Conservation (phyloP, 2,888 invertebrate species). For the Caenorhabditis plicata region DNA sequence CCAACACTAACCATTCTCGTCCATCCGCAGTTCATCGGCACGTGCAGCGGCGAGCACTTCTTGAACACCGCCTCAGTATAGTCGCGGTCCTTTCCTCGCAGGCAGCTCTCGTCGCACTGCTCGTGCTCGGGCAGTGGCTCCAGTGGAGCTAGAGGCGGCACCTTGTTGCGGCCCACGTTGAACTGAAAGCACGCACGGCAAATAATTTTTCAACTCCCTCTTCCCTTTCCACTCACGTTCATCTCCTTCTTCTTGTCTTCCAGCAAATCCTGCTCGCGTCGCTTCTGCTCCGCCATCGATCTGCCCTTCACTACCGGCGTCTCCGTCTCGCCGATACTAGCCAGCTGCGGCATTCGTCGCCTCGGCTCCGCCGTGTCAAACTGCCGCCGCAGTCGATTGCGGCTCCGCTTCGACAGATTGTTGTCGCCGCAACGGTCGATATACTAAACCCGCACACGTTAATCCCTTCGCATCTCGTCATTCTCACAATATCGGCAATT, state of each 20-base stretch:
- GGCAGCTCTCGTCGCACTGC: slow-evolving; percentile 25
- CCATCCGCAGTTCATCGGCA: slow-evolving; percentile 50
- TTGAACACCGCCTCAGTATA: slow-evolving; percentile 27
- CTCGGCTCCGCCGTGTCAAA: slow-evolving; percentile 4
- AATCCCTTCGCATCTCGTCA: not conserved
- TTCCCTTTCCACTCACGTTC: not conserved
- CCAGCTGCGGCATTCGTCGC: not conserved
- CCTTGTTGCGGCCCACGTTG: not conserved
- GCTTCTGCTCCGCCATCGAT: no score
- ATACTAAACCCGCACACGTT: not conserved
- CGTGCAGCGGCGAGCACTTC: slow-evolving; percentile 34
- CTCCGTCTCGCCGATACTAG: not conserved
- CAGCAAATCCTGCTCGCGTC: no score
- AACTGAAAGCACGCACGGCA: no score
- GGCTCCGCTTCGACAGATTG: not conserved
- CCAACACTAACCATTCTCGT: slow-evolving; percentile 15
- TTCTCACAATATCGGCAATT: not conserved
- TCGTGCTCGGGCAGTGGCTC: slow-evolving; percentile 3
- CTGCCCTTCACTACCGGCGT: no score
- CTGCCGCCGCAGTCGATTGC: not conserved
- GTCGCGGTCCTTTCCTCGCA: slow-evolving; percentile 21
- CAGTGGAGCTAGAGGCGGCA: slow-evolving; percentile 1
- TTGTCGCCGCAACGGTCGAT: not conserved
- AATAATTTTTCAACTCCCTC: no score
- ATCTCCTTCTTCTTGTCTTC: not conserved